Evolutionary conservation across 2,797 vertebrate species (phyloP), one percentile per base, ranked within the genome.

Genomic region (Aldrovandia affinis): DNA sequence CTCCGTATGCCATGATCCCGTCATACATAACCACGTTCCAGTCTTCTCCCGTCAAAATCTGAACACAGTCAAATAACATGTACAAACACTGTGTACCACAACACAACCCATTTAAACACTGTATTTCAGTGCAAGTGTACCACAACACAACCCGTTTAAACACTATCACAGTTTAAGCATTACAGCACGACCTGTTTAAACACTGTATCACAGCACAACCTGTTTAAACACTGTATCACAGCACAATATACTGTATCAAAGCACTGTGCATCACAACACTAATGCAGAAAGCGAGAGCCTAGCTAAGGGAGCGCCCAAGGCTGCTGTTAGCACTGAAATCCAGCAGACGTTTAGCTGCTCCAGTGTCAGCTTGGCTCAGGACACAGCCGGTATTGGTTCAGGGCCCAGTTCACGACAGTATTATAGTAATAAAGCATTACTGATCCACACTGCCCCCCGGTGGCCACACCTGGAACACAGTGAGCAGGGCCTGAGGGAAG

Each of bases 1-100:
- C 98, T 0, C 98, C 98, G 0, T 99, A 99, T 0, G 98, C 98
- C 97, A 99, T 99, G 85, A 99, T 99, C 59, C 98, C 98, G 1
- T 99, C 97, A 1, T 99, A 99, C 98, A 99, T 99, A 85, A 99
- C 98, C 0, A 96, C 96, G 70, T 99, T 99, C 98, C 98, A 99
- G 91, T 99, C 98, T 93, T 99, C 98, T 15, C 98, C 98, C 86
- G 98, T 99, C 70, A 99, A 91, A 90, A 99, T 99, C 98, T 99
- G 87, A 87, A 7, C 68, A 8, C 3, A 28, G 78, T 85, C 33
- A 85, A 18, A 57, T 14, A 25, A 9, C 15, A 73, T 7, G 75
- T 61, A 83, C 25, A 80, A 5, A 39, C 42, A 63, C 25, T 28
- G 22, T 36, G 14, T 36, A 22, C 63, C 1, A 50, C 47, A 50